A percentile compares a stretch with the other conserved stretches of the same genome.
Conservation (phyloP, 2,797 vertebrate genomes). For the Podarcis lilfordi region DNA sequence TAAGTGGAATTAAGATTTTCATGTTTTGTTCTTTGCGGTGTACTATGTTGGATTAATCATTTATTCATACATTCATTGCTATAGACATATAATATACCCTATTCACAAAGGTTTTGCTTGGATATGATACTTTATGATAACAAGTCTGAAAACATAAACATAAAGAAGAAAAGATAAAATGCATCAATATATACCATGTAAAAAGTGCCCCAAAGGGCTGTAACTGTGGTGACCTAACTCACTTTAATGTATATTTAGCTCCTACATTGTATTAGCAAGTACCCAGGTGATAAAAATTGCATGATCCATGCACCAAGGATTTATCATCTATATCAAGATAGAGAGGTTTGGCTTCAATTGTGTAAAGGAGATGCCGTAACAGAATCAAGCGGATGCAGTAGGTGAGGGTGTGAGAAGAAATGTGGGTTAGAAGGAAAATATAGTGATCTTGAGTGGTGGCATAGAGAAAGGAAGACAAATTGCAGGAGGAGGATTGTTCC, state of each 20-base stretch:
- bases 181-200: not conserved
- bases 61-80: not conserved
- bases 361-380: no score
- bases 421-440: not conserved
- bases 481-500: no score
- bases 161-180: not conserved
- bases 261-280: no score
- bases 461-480: no score
- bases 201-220: not conserved
- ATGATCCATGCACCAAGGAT: no score
- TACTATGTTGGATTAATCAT: not conserved
- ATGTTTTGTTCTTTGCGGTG: not conserved
- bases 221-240: no score
- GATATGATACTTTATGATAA: not conserved
- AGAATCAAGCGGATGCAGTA: no score
- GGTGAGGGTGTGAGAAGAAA: not conserved
- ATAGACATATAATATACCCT: not conserved
- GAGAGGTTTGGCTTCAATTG: no score
- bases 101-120: not conserved
- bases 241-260: no score
- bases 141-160: not conserved
- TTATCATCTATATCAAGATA: no score
- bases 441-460: no score
- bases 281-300: no score
- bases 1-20: slow-evolving; percentile 34